A percentile compares a stretch with the other conserved stretches of the same genome.
Conservation (phyloP, 2,113 vertebrate genomes). For the Pleuronectes platessa region DNA sequence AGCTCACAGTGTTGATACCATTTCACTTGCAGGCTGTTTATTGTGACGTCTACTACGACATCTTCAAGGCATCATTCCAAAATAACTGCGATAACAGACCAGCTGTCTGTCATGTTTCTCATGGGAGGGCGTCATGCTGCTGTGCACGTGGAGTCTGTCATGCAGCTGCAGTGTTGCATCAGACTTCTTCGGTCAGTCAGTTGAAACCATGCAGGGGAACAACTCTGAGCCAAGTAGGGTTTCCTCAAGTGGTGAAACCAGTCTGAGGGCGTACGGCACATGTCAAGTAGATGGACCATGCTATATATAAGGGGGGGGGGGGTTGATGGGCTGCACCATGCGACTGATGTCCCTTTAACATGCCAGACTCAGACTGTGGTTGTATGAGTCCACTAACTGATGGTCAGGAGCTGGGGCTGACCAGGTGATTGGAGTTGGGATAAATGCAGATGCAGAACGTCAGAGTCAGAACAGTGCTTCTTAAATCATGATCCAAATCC, state of each 20-base stretch:
- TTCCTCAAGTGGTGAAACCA: conserved; percentile 4
- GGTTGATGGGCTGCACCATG: conserved; percentile 39
- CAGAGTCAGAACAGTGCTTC: not conserved
- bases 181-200: conserved; percentile 23
- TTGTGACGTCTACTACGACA: conserved; percentile 4
- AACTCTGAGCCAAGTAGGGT: not conserved
- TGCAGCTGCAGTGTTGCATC: conserved; percentile 32
- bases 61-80: conserved; percentile 6
- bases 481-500: not conserved
- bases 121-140: conserved; percentile 40
- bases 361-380: conserved; percentile 21
- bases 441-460: not conserved
- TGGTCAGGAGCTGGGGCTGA: not conserved
- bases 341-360: conserved; percentile 12
- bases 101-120: conserved; percentile 38
- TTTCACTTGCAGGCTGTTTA: conserved; percentile 8
- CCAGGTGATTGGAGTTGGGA: not conserved
- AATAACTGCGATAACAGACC: not conserved
- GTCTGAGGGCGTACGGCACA: not conserved
- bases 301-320: conserved; percentile 1
- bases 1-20: not conserved
- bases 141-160: conserved; percentile 33
- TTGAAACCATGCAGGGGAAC: conserved; percentile 51
- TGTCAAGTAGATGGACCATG: conserved; percentile 27
- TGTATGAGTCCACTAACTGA: not conserved